Evolutionary conservation across 2,888 invertebrate species (phyloP).

Genomic region (Hydropsyche betteni): DNA sequence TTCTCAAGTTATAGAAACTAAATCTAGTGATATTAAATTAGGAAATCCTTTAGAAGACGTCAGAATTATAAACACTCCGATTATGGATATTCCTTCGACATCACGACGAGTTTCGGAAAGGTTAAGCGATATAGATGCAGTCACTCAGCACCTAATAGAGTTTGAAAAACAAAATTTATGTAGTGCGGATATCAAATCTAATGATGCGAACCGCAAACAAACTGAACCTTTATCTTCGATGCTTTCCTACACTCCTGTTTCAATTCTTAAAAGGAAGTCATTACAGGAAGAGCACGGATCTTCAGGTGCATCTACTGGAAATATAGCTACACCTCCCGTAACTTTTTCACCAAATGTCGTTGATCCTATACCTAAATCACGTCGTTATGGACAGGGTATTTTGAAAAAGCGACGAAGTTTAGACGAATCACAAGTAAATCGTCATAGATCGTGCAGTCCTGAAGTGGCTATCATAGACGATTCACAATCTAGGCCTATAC

Average conservation of each 20-base stretch:
- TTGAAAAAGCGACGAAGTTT: slow-evolving; percentile 84
- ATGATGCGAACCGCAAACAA: slow-evolving; percentile 58
- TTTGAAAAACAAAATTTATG: slow-evolving; percentile 59
- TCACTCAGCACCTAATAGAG: slow-evolving; percentile 66
- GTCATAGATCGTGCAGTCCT: slow-evolving; percentile 75
- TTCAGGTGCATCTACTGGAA: slow-evolving; percentile 64
- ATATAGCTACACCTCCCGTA: slow-evolving; percentile 73
- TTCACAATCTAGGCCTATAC: slow-evolving; percentile 70
- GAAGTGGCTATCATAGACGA: slow-evolving; percentile 71
- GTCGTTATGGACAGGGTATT: slow-evolving; percentile 77
- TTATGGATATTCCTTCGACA: slow-evolving; percentile 52
- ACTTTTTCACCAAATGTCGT: slow-evolving; percentile 82
- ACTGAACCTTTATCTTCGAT: slow-evolving; percentile 59
- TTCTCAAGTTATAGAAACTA: neutral
- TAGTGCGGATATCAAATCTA: slow-evolving; percentile 47
- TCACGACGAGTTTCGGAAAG: slow-evolving; percentile 63
- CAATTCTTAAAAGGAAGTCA: slow-evolving; percentile 76
- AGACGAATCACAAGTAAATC: slow-evolving; percentile 78
- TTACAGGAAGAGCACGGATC: slow-evolving; percentile 65
- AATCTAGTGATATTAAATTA: slow-evolving; percentile 52
- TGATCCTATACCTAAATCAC: slow-evolving; percentile 70
- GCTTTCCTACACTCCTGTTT: slow-evolving; percentile 66
- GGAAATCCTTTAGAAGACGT: slow-evolving; percentile 41
- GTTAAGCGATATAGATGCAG: slow-evolving; percentile 65
- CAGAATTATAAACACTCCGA: neutral